Base-by-base conservation (phyloP, 2,113 vertebrate species). In the Orycteropus afer region DNA sequence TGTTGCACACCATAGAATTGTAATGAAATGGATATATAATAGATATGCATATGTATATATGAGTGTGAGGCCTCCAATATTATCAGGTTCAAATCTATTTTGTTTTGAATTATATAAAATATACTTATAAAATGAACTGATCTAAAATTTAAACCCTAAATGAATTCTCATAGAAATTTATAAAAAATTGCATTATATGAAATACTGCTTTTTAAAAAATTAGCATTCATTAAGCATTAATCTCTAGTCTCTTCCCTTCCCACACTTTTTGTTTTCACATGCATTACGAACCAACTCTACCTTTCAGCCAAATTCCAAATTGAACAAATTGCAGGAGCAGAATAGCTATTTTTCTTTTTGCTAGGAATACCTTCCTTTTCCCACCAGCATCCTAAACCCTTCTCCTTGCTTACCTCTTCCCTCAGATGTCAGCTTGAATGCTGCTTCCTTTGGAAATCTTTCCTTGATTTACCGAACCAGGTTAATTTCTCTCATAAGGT, bases 1-100 rank as follows among this genome's bases (percentile, higher is more conserved):
- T 89, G 15, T 94, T 65, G 2, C 40, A 90, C 42, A 77, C 32
- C 10, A 45, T 34, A 0, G 59, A 85, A 95, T 67, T 82, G 1
- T 91, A 97, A 79, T 96, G 95, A 97, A 95, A 65, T 78, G 13
- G 27, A 20, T 81, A 61, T 25, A 51, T 59, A 92, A 95, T 78
- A 87, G 34, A 86, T 77, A 81, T 88, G 53, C 77, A 79, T 90
- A 71, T 49, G 14, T n/a, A 77, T 79, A 34, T 47, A 42, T 63
- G 59, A 80, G 71, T 86, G 71, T 51, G 37, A 96, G 34, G 47
- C 55, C 40, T 71, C 25, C 25, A 25, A 22, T 77, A 85, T 69
- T 57, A 84, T 77, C 37, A 59, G 10, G 1, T 42, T 83, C 32
- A 80, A 86, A 83, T 53, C 8, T 82, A 77, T 71, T 90, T 93